Evolutionary conservation across 2,797 vertebrate species (phyloP).

Genomic region (Chaetophractus vellerosus): DNA sequence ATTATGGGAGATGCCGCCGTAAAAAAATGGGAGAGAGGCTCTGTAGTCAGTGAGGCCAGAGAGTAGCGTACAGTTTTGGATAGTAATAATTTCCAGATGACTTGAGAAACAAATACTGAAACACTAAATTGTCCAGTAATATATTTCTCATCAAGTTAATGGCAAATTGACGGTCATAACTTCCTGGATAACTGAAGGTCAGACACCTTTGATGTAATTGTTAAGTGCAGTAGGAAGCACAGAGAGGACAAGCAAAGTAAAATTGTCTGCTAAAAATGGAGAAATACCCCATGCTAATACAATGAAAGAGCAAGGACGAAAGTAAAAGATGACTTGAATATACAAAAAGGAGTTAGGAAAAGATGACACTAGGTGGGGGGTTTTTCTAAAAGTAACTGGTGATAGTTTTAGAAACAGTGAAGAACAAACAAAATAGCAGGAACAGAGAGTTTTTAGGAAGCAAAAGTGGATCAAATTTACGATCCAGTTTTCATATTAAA

Average conservation of each 20-base stretch:
- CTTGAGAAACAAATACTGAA: too few species aligned
- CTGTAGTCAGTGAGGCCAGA: too few species aligned
- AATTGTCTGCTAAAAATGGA: neutral
- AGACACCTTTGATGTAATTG: too few species aligned
- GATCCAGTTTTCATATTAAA: neutral
- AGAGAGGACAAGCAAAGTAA: neutral
- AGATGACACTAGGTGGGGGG: neutral
- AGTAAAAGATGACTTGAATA: conserved; percentile 30
- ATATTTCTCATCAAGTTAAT: too few species aligned
- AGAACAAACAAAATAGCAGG: neutral
- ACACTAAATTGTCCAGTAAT: too few species aligned
- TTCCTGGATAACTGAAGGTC: too few species aligned
- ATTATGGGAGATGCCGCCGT: too few species aligned
- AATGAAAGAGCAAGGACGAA: neutral
- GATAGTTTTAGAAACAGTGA: neutral
- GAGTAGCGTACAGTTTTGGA: too few species aligned
- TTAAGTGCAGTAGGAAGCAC: too few species aligned
- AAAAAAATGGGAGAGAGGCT: too few species aligned
- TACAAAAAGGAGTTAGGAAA: conserved; percentile 14
- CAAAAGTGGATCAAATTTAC: neutral
- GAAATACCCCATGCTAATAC: neutral
- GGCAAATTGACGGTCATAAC: too few species aligned
- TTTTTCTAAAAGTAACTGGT: neutral
- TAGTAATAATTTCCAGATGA: too few species aligned
- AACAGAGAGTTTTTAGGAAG: conserved; percentile 9